phyloP scores from a whole-genome alignment of 2,888 invertebrate genomes.

The Drosophila sordidapex region DNA sequence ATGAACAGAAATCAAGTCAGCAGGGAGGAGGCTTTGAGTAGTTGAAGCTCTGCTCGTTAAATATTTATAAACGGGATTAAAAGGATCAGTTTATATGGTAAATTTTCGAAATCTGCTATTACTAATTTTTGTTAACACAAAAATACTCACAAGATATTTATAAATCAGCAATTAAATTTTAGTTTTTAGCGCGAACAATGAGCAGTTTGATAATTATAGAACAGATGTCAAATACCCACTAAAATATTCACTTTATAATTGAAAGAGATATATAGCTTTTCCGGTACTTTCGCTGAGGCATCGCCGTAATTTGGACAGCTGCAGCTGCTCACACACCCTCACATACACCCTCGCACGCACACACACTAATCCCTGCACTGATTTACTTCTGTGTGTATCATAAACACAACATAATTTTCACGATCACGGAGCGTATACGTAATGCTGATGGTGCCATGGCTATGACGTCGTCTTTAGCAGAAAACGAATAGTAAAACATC shows the following conservation, averaged over 20 bases:
- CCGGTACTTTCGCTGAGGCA: slow-evolving; percentile 12
- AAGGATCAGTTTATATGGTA: not conserved
- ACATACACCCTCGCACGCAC: slow-evolving; percentile 15
- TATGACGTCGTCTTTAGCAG: slow-evolving; percentile 35
- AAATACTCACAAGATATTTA: not conserved
- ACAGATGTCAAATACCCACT: slow-evolving; percentile 35
- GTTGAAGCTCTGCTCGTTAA: not conserved
- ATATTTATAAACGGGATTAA: not conserved
- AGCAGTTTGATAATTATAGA: slow-evolving; percentile 39
- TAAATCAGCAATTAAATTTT: not conserved
- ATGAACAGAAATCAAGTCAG: not conserved
- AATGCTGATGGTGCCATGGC: slow-evolving; percentile 33
- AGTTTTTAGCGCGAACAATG: slow-evolving; percentile 16
- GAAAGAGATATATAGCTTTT: slow-evolving; percentile 27
- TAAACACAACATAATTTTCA: slow-evolving; percentile 43
- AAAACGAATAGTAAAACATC: not conserved
- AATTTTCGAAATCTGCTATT: not conserved
- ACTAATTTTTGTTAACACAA: not conserved
- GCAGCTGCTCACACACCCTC: slow-evolving; percentile 33
- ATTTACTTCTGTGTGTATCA: slow-evolving; percentile 19
- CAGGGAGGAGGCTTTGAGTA: not conserved
- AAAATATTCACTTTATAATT: slow-evolving; percentile 17
- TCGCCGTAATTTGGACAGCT: not conserved
- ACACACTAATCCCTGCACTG: not conserved
- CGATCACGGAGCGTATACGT: not conserved